Evolutionary conservation across 2,113 vertebrate species (phyloP), one percentile per base, ranked within the genome.

Genomic region (Atractosteus spatula): DNA sequence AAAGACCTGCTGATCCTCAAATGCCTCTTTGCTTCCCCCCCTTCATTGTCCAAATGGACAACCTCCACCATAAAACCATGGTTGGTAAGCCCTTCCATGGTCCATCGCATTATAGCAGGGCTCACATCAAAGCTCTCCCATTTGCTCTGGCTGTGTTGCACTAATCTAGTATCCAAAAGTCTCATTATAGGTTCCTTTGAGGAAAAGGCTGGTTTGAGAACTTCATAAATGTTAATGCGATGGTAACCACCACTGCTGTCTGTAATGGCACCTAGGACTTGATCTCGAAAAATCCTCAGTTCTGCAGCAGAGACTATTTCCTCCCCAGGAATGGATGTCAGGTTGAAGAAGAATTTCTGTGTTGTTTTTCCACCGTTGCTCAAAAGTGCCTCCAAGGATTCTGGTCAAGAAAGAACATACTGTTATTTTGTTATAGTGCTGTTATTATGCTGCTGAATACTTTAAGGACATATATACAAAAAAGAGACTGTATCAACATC

Each of bases 81-180:
- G 85, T 99, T 98, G 86, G 90, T 84, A 54, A 92, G 91, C 64
- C 94, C 91, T 72, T 95, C 93, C n/a, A 90, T 89, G 63, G 95
- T 95, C 97, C 97, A 99, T 81, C 94, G 87, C 83, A 90, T 92
- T 75, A 97, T 89, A 7, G 97, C 97, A 0, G 96, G 94, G 11
- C 95, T 98, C 77, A 99, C 96, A 42, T 99, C 97, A 62, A 99
- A 99, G 82, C 93, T 97, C 83, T 99, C 97, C 97, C 97, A 99
- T 81, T 88, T 91, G 87, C 94, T 97, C 68, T 93, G 86, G 78
- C 95, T 96, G 89, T 95, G 94, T 82, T 91, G 94, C 85, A 99
- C 96, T 83, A 98, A 82, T 81, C 96, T 92, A 70, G 97, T 99
- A 94, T 99, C 97, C 89, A 99, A 91, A 77, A 99, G 93, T 84